Percentiles rank a stretch among this genome's conserved stretches.
Conservation (phyloP, 2,113 vertebrate genomes). For the Psephotus haematonotus region DNA sequence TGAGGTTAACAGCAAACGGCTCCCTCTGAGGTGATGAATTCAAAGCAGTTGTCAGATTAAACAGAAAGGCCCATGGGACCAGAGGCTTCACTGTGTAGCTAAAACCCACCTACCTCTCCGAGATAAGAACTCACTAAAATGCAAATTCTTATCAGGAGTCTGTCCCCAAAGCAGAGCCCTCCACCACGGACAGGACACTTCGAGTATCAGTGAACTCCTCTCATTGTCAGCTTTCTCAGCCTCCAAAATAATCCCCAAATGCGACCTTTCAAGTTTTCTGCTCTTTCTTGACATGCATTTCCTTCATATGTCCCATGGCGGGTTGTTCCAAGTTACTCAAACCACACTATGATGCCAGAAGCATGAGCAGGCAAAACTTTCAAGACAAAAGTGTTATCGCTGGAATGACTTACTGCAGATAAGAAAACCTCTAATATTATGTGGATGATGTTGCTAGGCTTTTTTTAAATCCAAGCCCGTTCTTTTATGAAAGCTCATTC, state of each 20-base stretch:
- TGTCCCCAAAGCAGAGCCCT: background rate
- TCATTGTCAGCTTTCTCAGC: background rate
- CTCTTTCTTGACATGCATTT: background rate
- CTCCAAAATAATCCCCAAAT: background rate
- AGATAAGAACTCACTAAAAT: conserved; percentile 40
- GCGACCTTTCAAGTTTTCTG: background rate
- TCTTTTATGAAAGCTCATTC: background rate
- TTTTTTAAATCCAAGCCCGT: background rate
- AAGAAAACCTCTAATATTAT: background rate
- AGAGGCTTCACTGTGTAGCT: background rate
- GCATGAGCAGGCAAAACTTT: background rate
- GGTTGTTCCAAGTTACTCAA: background rate
- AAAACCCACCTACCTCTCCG: background rate
- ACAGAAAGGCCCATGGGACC: background rate
- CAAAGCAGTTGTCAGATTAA: conserved; percentile 34
- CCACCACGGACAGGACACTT: background rate
- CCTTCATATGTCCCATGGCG: background rate
- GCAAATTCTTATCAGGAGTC: conserved; percentile 32
- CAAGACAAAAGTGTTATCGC: background rate
- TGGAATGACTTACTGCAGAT: background rate
- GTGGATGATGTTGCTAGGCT: background rate
- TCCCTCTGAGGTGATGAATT: background rate
- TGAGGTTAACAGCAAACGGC: background rate
- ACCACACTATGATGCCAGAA: background rate
- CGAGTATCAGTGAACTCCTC: background rate